Evolutionary conservation across 2,797 vertebrate species (phyloP).

Genomic region (Girardinus metallicus): DNA sequence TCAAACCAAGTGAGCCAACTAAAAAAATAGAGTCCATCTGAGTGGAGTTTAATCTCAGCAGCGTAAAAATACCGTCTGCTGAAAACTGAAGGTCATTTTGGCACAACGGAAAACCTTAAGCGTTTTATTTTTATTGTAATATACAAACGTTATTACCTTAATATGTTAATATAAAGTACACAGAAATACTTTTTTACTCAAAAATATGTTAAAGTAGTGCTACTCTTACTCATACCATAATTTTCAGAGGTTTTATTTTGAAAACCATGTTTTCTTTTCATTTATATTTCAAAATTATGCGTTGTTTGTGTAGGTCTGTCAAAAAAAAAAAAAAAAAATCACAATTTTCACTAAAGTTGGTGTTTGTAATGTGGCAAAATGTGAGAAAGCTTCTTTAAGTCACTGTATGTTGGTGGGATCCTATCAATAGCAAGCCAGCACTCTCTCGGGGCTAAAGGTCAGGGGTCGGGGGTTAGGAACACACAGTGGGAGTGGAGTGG

Average conservation of each 20-base stretch:
- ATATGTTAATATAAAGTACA: background rate
- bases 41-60: background rate
- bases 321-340: background rate
- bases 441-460: conserved; percentile 51
- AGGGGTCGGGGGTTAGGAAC: conserved; percentile 5
- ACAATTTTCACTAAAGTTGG: background rate
- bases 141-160: background rate
- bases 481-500: conserved; percentile 48
- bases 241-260: background rate
- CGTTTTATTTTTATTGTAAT: background rate
- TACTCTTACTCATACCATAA: background rate
- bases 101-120: background rate
- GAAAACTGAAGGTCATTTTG: background rate
- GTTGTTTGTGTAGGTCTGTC: background rate
- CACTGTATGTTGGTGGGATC: background rate
- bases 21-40: background rate
- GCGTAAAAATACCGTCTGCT: background rate
- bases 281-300: background rate
- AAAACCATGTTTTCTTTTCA: background rate
- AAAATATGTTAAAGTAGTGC: background rate
- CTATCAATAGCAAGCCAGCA: conserved; percentile 53
- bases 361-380: background rate
- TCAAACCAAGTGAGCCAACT: background rate
- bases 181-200: background rate
- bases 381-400: background rate